A percentile compares a stretch with the other conserved stretches of the same genome.
Evolutionary conservation across 2,888 invertebrate species (phyloP).

Genomic region (Phania funesta): DNA sequence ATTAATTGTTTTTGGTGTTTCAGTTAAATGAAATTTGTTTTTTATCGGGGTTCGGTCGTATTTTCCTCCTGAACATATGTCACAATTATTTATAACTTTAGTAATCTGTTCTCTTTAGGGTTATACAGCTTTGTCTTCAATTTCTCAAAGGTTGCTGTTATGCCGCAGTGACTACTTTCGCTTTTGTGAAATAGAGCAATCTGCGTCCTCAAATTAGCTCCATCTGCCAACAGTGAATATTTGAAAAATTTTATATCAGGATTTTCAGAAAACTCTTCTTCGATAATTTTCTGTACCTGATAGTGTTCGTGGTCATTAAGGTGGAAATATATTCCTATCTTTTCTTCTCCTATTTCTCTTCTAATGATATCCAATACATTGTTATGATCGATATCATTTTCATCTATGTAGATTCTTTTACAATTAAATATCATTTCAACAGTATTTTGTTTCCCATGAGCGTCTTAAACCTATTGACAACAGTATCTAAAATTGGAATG

Average conservation of each 20-base stretch:
- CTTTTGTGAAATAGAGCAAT: conserved; percentile 36
- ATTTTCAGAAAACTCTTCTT: not conserved
- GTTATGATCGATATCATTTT: conserved; percentile 6
- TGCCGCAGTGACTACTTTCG: conserved; percentile 21
- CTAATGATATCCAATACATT: conserved; percentile 14
- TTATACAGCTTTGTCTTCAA: conserved; percentile 22
- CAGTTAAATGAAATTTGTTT: conserved; percentile 29
- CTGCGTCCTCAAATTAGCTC: not conserved
- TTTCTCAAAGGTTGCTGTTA: conserved; percentile 37
- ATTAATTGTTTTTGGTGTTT: conserved; percentile 31
- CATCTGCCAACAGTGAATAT: not conserved
- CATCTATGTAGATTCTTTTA: conserved; percentile 15
- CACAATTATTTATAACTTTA: conserved; percentile 35
- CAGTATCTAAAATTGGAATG: conserved; percentile 2
- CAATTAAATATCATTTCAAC: not conserved
- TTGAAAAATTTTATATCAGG: conserved; percentile 17
- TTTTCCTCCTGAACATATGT: conserved; percentile 14
- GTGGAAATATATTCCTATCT: conserved; percentile 23
- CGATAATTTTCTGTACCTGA: not conserved
- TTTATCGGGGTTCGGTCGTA: conserved; percentile 32
- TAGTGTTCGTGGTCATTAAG: not conserved
- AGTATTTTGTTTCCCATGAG: not conserved
- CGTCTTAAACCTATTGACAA: not conserved
- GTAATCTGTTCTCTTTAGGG: conserved; percentile 25
- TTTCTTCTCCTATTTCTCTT: conserved; percentile 15